Percentiles rank a stretch among this genome's conserved stretches.
phyloP scores from a whole-genome alignment of 2,888 invertebrate species.

The Lasius platythorax region DNA sequence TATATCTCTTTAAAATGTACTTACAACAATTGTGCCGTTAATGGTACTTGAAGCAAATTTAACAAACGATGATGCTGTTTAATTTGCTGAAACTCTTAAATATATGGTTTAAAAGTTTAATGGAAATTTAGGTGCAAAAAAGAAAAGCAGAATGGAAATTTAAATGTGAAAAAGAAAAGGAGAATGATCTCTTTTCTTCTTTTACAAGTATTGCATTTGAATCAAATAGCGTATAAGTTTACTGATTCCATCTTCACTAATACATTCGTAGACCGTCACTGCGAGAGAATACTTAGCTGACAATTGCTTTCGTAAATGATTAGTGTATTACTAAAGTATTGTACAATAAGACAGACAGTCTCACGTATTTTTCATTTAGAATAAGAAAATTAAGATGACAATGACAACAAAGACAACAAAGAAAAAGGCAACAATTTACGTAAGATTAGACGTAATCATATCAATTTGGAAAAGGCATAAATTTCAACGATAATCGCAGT shows the following conservation, averaged over 20 bases:
- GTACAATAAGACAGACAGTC: slow-evolving; percentile 26
- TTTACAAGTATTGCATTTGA: background rate
- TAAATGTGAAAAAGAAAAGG: background rate
- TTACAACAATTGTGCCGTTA: background rate
- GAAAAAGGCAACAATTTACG: slow-evolving; percentile 26
- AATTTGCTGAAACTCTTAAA: background rate
- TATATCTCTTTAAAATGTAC: background rate
- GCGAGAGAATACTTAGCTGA: background rate
- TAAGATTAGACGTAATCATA: slow-evolving; percentile 42
- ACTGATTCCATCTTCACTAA: background rate
- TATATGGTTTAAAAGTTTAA: slow-evolving; percentile 8
- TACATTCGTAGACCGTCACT: background rate
- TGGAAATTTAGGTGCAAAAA: background rate
- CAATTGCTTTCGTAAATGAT: slow-evolving; percentile 19
- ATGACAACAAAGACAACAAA: too few relatives aligned
- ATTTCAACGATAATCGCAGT: slow-evolving; percentile 58
- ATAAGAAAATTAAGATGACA: slow-evolving; percentile 59
- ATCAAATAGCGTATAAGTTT: background rate
- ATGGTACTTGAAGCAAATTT: background rate
- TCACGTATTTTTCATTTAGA: slow-evolving; percentile 60
- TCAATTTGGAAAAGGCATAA: slow-evolving; percentile 62
- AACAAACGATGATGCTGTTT: background rate
- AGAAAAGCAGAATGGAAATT: background rate
- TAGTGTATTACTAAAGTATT: slow-evolving; percentile 34
- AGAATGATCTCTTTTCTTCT: background rate